Conservation (phyloP, 2,888 invertebrate species). For the Dexiosoma caninum region DNA sequence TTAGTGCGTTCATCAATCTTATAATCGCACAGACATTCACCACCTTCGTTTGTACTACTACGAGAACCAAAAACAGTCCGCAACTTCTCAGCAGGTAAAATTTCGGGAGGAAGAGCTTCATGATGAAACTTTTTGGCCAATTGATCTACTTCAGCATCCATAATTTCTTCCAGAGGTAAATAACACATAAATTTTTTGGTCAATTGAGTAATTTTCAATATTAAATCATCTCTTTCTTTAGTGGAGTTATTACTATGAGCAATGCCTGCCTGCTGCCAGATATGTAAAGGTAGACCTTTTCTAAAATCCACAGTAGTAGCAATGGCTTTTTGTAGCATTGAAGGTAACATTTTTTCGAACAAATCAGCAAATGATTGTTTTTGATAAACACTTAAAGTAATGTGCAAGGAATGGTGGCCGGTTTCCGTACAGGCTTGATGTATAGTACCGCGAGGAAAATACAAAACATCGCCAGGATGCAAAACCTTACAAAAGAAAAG, state of each 20-base stretch:
- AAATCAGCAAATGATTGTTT: slow-evolving; percentile 94
- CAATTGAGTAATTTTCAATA: slow-evolving; percentile 68
- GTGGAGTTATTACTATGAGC: slow-evolving; percentile 81
- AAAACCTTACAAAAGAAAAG: slow-evolving; percentile 78
- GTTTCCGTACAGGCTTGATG: slow-evolving; percentile 90
- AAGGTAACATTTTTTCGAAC: slow-evolving; percentile 87
- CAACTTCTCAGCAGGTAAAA: slow-evolving; percentile 82
- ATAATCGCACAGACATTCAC: slow-evolving; percentile 74
- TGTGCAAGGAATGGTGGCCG: slow-evolving; percentile 92
- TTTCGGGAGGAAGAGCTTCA: slow-evolving; percentile 91
- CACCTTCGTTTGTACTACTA: slow-evolving; percentile 82
- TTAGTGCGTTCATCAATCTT: slow-evolving; percentile 79
- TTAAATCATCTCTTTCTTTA: slow-evolving; percentile 79
- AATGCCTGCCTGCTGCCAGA: slow-evolving; percentile 86
- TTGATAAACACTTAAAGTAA: slow-evolving; percentile 95
- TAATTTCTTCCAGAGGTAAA: slow-evolving; percentile 82
- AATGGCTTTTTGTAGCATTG: slow-evolving; percentile 86
- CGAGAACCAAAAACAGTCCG: slow-evolving; percentile 86
- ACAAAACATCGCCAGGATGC: slow-evolving; percentile 92
- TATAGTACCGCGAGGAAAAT: slow-evolving; percentile 93
- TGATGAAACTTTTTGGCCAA: slow-evolving; percentile 90
- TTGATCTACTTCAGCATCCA: slow-evolving; percentile 90
- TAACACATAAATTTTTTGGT: slow-evolving; percentile 54
- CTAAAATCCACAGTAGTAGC: slow-evolving; percentile 85
- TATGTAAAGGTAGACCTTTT: slow-evolving; percentile 88